These are phyloP conservation scores for Platysteira castanea DNA, from an alignment of 2,113 vertebrate species.

Conservation along the genomic window DNA sequence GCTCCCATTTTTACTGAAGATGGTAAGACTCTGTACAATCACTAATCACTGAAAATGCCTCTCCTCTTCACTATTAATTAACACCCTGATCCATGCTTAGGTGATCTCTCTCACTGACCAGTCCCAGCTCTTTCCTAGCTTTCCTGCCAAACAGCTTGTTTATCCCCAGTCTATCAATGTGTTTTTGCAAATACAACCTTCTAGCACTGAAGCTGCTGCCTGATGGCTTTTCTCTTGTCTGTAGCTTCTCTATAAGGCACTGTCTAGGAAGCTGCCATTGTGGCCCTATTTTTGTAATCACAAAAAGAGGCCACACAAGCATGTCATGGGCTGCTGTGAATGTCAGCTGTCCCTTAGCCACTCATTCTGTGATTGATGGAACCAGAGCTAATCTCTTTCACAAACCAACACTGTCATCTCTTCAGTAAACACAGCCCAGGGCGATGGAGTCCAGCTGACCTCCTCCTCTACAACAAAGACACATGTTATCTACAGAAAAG, in stretches of 20 bases:
- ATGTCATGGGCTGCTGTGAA: neutral
- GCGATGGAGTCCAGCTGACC: neutral
- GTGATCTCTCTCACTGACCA: neutral
- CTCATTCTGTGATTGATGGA: slow-evolving; percentile 8
- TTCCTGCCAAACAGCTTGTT: neutral
- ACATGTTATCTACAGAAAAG: neutral
- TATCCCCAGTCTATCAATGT: neutral
- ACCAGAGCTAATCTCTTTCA: neutral
- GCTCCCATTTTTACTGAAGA: slow-evolving; percentile 80
- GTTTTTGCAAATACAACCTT: neutral
- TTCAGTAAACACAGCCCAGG: neutral
- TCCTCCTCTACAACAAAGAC: neutral
- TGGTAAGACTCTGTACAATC: slow-evolving; percentile 60
- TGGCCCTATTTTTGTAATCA: neutral
- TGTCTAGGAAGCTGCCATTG: neutral
- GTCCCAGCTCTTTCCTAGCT: neutral
- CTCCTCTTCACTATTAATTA: neutral
- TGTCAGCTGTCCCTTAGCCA: slow-evolving; percentile 30
- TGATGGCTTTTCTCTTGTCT: neutral
- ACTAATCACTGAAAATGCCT: neutral
- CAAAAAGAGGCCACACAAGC: neutral
- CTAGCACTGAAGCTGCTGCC: neutral
- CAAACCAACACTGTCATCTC: neutral
- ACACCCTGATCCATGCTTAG: neutral
- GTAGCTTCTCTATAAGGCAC: neutral